These are phyloP conservation scores for Siphlonurus alternatus DNA, from an alignment of 2,888 invertebrate species.

Conservation along the genomic window DNA sequence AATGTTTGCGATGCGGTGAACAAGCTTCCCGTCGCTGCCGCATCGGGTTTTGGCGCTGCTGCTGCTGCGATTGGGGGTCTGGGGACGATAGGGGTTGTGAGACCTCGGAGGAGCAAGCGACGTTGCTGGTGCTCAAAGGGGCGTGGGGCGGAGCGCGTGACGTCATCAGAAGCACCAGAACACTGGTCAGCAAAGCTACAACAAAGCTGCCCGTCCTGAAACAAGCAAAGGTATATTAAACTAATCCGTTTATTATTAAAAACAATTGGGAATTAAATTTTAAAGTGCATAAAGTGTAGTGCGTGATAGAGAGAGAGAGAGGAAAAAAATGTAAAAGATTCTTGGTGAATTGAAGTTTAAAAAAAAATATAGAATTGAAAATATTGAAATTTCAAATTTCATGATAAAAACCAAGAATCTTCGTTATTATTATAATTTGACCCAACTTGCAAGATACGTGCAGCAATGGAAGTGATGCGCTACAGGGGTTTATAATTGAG, in stretches of 20 bases:
- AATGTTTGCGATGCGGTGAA: not conserved
- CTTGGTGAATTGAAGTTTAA: no score
- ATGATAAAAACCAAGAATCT: no score
- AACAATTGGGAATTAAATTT: not conserved
- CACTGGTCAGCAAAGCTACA: slow-evolving; percentile 34
- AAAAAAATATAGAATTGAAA: no score
- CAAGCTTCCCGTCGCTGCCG: not conserved
- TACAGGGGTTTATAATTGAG: no score
- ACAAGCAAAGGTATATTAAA: slow-evolving; percentile 19
- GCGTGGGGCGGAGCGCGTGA: not conserved
- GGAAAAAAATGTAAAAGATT: no score
- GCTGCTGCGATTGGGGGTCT: not conserved
- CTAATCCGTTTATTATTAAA: slow-evolving; percentile 21
- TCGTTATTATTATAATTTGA: no score
- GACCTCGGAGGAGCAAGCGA: not conserved
- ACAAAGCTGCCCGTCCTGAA: slow-evolving; percentile 33
- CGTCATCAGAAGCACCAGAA: slow-evolving; percentile 23
- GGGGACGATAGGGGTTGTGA: no score
- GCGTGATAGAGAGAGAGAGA: not conserved
- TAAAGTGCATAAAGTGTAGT: not conserved
- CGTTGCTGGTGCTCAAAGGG: not conserved
- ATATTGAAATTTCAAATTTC: no score
- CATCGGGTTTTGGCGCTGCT: not conserved
- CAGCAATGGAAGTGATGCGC: no score
- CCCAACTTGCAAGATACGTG: no score